Percentiles rank a stretch among this genome's conserved stretches.
Conservation (phyloP, 2,888 invertebrate species). For the Cheilosia vernalis region DNA sequence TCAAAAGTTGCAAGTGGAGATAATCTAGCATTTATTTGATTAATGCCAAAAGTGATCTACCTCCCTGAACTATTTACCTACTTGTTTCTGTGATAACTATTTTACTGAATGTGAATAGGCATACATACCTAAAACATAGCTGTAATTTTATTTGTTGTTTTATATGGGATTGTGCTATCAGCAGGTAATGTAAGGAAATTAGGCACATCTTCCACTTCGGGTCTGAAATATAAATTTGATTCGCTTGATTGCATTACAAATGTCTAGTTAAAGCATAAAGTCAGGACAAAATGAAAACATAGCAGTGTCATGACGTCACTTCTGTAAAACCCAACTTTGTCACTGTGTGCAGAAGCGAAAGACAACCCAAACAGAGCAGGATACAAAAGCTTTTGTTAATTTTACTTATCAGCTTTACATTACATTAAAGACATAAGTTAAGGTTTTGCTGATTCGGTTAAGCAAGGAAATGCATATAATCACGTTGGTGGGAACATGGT, state of each 20-base stretch:
- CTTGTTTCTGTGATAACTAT: neutral
- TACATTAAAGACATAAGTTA: too few species aligned
- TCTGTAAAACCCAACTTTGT: neutral
- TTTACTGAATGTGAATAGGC: neutral
- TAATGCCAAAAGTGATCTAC: neutral
- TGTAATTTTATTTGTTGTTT: neutral
- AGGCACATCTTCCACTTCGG: neutral
- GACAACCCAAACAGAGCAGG: slow-evolving; percentile 17
- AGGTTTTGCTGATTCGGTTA: too few species aligned
- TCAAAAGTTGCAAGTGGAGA: neutral
- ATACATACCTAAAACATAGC: too few species aligned
- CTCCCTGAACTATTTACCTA: neutral
- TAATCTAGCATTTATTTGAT: neutral
- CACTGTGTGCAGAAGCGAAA: slow-evolving; percentile 22
- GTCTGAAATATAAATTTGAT: slow-evolving; percentile 28
- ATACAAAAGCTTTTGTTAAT: slow-evolving; percentile 23
- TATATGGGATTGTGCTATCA: neutral
- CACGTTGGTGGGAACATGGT: too few species aligned
- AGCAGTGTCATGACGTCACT: slow-evolving; percentile 60
- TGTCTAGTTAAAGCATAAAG: slow-evolving; percentile 20
- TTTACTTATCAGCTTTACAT: slow-evolving; percentile 38
- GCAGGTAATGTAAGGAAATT: neutral
- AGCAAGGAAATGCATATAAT: too few species aligned
- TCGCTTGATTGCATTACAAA: slow-evolving; percentile 15
- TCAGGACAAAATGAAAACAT: slow-evolving; percentile 25